These are phyloP conservation scores for Rhizomys pruinosus DNA, from an alignment of 2,113 vertebrate genomes.

Conservation along the genomic window DNA sequence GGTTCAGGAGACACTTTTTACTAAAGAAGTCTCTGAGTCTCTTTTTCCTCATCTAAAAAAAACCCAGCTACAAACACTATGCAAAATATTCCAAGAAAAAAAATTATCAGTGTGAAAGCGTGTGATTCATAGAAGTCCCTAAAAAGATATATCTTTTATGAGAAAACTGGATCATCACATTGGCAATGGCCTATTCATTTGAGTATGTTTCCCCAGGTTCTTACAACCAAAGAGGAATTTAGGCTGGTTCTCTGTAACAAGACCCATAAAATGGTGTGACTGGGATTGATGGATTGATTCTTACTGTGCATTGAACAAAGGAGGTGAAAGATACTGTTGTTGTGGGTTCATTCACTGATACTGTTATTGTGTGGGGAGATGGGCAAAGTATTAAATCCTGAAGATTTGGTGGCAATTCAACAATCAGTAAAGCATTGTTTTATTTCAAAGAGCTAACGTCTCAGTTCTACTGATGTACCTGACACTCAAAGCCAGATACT, in stretches of 20 bases:
- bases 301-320: slow-evolving; percentile 23
- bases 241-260: slow-evolving; percentile 30
- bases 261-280: not conserved
- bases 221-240: slow-evolving; percentile 57
- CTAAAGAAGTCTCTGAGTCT: not conserved
- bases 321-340: not conserved
- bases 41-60: slow-evolving; percentile 54
- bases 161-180: slow-evolving; percentile 34
- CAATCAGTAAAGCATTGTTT: not conserved
- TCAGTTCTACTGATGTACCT: slow-evolving; percentile 33
- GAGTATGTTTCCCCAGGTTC: not conserved
- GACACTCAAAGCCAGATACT: slow-evolving; percentile 32
- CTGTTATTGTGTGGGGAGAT: not conserved
- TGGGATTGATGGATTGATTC: not conserved
- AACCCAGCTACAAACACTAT: not conserved
- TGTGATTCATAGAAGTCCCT: not conserved
- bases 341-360: slow-evolving; percentile 6
- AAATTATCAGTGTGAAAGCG: slow-evolving; percentile 6
- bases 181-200: not conserved
- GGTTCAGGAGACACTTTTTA: not conserved
- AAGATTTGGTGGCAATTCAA: slow-evolving; percentile 13
- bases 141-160: not conserved
- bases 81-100: not conserved
- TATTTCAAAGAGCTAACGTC: slow-evolving; percentile 51
- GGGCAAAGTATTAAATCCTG: not conserved